These are phyloP conservation scores for Matsumurasca onukii DNA, from an alignment of 1,140 invertebrate species.

Conservation along the genomic window DNA sequence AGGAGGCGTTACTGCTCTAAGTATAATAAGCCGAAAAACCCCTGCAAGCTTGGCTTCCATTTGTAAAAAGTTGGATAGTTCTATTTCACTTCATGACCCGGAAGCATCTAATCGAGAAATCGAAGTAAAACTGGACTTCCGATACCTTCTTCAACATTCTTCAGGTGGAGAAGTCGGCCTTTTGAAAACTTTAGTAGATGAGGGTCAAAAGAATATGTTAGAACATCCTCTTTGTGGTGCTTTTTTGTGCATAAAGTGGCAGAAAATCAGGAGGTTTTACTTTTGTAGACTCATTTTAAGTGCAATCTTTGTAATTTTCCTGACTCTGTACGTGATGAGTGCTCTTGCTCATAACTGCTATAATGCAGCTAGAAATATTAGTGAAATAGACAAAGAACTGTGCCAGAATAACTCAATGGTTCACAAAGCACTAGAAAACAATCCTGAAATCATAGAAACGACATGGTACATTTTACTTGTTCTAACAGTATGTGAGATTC, in stretches of 20 bases:
- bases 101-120: slow-evolving; percentile 74
- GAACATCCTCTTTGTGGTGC: slow-evolving; percentile 80
- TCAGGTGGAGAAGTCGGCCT: slow-evolving; percentile 78
- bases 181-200: slow-evolving; percentile 77
- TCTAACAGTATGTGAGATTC: slow-evolving; percentile 71
- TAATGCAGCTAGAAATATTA: slow-evolving; percentile 60
- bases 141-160: slow-evolving; percentile 73
- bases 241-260: slow-evolving; percentile 83
- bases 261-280: slow-evolving; percentile 86
- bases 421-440: slow-evolving; percentile 66
- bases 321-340: slow-evolving; percentile 74
- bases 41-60: slow-evolving; percentile 77
- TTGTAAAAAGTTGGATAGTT: slow-evolving; percentile 71
- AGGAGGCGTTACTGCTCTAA: slow-evolving; percentile 77
- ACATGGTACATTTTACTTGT: slow-evolving; percentile 75
- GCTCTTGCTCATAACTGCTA: slow-evolving; percentile 77
- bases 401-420: slow-evolving; percentile 73
- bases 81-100: slow-evolving; percentile 75
- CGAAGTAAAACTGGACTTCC: slow-evolving; percentile 77
- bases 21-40: slow-evolving; percentile 79
- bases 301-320: slow-evolving; percentile 73
- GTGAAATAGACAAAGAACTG: slow-evolving; percentile 44
- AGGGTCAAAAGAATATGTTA: slow-evolving; percentile 79
- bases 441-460: slow-evolving; percentile 71
- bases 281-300: slow-evolving; percentile 76